Conservation (phyloP, 2,797 vertebrate species). For the Crocidura indochinensis region DNA sequence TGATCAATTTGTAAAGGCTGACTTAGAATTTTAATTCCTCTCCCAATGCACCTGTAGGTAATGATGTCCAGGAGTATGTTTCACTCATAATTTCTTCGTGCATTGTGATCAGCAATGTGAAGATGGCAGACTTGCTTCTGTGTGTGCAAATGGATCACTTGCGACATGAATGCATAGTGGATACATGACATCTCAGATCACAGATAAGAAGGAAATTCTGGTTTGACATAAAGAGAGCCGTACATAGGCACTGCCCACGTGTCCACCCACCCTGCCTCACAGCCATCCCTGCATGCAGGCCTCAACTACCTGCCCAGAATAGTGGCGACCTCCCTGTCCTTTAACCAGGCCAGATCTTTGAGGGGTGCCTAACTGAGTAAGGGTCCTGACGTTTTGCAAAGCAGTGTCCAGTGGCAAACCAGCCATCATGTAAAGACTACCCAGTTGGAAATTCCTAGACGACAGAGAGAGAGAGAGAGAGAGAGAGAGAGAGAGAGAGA, state of each 20-base stretch:
- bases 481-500: too few species aligned
- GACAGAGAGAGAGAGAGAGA: too few species aligned
- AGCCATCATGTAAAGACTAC: background rate
- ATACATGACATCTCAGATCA: background rate
- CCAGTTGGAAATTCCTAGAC: background rate
- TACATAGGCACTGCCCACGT: background rate
- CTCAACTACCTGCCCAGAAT: background rate
- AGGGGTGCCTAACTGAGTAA: background rate
- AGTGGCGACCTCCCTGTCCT: background rate
- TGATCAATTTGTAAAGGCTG: background rate
- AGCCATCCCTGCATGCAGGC: background rate
- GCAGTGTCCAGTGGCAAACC: background rate
- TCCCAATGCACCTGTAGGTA: background rate
- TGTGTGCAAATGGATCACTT: too few species aligned
- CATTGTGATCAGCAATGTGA: background rate
- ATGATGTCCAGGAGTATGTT: background rate
- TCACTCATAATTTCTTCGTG: background rate
- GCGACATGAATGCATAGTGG: too few species aligned
- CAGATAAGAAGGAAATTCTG: background rate
- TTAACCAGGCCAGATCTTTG: background rate
- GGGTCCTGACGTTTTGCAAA: background rate
- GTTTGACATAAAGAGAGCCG: background rate
- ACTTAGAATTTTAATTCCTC: background rate
- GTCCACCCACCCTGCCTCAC: too few species aligned
- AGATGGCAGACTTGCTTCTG: background rate